A percentile compares a stretch with the other conserved stretches of the same genome.
phyloP scores from a whole-genome alignment of 2,113 vertebrate genomes.

The Melospiza melodia region DNA sequence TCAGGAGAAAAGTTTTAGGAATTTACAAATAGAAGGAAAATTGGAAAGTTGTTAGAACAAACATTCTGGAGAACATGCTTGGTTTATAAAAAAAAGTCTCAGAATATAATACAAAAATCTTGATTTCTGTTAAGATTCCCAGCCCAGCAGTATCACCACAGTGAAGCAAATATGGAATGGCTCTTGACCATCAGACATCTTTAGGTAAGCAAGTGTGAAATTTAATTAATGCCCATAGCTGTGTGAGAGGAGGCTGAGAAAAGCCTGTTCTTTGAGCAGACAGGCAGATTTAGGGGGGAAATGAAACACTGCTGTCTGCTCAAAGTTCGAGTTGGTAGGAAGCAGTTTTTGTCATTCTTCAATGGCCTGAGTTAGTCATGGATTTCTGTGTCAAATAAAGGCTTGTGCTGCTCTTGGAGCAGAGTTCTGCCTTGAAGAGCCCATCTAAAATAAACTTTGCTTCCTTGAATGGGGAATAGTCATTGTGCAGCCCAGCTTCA shows the following conservation, averaged over 20 bases:
- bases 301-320: background rate
- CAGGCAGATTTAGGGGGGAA: constrained; percentile 3
- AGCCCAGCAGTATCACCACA: background rate
- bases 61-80: background rate
- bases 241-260: background rate
- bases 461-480: background rate
- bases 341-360: constrained; percentile 35
- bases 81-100: background rate
- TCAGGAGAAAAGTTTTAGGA: background rate
- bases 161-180: background rate
- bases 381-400: constrained; percentile 27
- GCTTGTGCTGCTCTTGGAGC: constrained; percentile 1
- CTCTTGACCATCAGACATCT: background rate
- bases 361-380: constrained; percentile 45
- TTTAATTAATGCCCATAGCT: background rate
- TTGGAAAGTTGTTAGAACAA: background rate
- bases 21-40: background rate
- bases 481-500: background rate
- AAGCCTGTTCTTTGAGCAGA: background rate
- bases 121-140: background rate
- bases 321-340: constrained; percentile 15
- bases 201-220: background rate
- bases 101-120: background rate
- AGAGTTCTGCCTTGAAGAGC: constrained; percentile 22
- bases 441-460: constrained; percentile 1